Percentiles rank a stretch among this genome's conserved stretches.
phyloP scores from a whole-genome alignment of 2,888 invertebrate species.

The Calephelis perditalis region DNA sequence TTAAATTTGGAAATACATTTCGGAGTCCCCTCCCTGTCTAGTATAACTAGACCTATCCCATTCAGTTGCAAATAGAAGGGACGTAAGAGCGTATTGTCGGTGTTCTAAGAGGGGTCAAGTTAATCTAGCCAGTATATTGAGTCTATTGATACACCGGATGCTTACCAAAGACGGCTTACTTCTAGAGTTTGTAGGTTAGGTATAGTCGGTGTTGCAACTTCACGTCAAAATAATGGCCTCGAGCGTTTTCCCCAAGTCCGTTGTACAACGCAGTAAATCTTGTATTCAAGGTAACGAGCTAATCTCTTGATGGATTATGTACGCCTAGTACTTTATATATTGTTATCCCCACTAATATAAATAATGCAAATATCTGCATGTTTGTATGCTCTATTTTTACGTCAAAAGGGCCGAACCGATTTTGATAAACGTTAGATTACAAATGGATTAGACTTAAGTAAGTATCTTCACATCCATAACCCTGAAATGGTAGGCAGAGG shows the following conservation, averaged over 20 bases:
- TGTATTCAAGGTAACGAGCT: slow-evolving; percentile 16
- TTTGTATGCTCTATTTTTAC: too few species aligned
- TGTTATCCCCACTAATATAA: background rate
- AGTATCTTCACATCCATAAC: too few species aligned
- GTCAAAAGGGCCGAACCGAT: too few species aligned
- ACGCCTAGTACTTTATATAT: slow-evolving; percentile 2
- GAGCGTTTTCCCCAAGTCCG: slow-evolving; percentile 17
- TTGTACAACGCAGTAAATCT: slow-evolving; percentile 14
- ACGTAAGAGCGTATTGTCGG: slow-evolving; percentile 28
- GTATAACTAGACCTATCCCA: slow-evolving; percentile 29
- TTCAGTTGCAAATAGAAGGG: slow-evolving; percentile 24
- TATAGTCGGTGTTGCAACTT: slow-evolving; percentile 35
- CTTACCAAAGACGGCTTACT: slow-evolving; percentile 61
- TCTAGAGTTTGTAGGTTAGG: slow-evolving; percentile 35
- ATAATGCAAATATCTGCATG: too few species aligned
- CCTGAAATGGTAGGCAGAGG: too few species aligned
- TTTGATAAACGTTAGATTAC: too few species aligned
- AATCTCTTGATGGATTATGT: slow-evolving; percentile 11
- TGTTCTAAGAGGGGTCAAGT: slow-evolving; percentile 39
- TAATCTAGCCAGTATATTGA: slow-evolving; percentile 59
- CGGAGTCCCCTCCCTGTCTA: slow-evolving; percentile 15
- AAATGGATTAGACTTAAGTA: too few species aligned
- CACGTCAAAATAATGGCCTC: slow-evolving; percentile 25
- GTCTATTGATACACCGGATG: slow-evolving; percentile 71
- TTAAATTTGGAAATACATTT: slow-evolving; percentile 21